These are phyloP conservation scores for Solea solea DNA, from an alignment of 2,113 vertebrate species.

Conservation along the genomic window DNA sequence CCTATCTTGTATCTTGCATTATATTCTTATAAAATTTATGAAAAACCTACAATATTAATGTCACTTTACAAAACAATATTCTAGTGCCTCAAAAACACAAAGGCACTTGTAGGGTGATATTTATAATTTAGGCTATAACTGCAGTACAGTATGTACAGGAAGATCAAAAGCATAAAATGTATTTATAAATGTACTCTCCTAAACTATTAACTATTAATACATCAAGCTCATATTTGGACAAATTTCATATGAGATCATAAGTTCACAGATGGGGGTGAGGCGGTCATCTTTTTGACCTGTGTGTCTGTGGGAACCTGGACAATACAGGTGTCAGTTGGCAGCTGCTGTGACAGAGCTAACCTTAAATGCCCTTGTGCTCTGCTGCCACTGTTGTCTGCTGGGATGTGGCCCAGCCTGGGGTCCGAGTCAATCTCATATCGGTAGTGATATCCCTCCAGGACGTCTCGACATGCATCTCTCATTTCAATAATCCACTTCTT, in stretches of 20 bases:
- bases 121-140: constrained; percentile 3
- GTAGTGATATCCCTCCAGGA: constrained; percentile 83
- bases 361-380: constrained; percentile 33
- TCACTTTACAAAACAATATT: constrained; percentile 18
- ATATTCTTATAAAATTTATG: constrained; percentile 7
- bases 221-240: background rate
- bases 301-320: constrained; percentile 58
- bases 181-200: background rate
- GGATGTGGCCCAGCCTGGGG: constrained; percentile 69
- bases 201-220: constrained; percentile 28
- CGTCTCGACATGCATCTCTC: constrained; percentile 78
- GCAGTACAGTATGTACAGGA: constrained; percentile 13
- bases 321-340: constrained; percentile 60
- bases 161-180: background rate
- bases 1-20: background rate
- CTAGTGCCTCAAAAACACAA: constrained; percentile 46
- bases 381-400: constrained; percentile 18
- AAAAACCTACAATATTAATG: constrained; percentile 17
- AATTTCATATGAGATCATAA: constrained; percentile 15
- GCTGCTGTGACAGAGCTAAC: constrained; percentile 39
- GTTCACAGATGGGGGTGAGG: constrained; percentile 14
- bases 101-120: constrained; percentile 55
- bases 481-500: constrained; percentile 80
- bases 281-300: constrained; percentile 39
- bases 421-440: constrained; percentile 83